These are phyloP conservation scores for Ataeniobius toweri DNA, from an alignment of 2,797 vertebrate genomes.

Conservation along the genomic window DNA sequence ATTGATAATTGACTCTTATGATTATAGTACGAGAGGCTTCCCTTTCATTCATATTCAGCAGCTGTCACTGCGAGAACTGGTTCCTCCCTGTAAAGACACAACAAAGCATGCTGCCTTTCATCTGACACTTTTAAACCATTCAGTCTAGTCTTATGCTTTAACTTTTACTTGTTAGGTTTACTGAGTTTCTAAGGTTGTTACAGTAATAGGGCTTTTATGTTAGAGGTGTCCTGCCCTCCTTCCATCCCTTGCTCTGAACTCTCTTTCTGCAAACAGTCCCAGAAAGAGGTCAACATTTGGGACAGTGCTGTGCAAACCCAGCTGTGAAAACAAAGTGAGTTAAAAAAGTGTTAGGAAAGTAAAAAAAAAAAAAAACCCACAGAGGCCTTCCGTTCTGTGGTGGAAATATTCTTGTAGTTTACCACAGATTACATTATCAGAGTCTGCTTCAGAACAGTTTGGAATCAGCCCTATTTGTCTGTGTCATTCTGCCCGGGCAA, in stretches of 20 bases:
- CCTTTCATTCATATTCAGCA: not conserved
- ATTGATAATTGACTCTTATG: not conserved
- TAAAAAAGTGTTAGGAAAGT: conserved; percentile 4
- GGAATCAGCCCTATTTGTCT: conserved; percentile 53
- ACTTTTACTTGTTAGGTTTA: not conserved
- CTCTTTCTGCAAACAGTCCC: conserved; percentile 50
- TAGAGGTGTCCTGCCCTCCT: conserved; percentile 1
- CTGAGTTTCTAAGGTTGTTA: not conserved
- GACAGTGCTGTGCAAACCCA: conserved; percentile 47
- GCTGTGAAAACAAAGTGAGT: conserved; percentile 64
- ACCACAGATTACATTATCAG: not conserved
- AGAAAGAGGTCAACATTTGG: conserved; percentile 6
- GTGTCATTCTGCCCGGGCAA: conserved; percentile 19
- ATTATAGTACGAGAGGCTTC: not conserved
- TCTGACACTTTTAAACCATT: not conserved
- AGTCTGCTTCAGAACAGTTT: not conserved
- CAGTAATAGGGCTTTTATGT: not conserved
- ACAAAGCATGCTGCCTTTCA: no score
- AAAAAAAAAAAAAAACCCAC: not conserved
- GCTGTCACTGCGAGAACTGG: conserved; percentile 30
- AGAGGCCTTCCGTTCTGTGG: not conserved
- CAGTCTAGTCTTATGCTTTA: not conserved
- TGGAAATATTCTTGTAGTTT: conserved; percentile 3
- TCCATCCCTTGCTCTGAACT: conserved; percentile 10
- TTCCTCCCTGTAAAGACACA: conserved; percentile 12